Percentiles rank a stretch among this genome's conserved stretches.
Evolutionary conservation across 2,888 invertebrate species (phyloP).

Genomic region (Cancer borealis): DNA sequence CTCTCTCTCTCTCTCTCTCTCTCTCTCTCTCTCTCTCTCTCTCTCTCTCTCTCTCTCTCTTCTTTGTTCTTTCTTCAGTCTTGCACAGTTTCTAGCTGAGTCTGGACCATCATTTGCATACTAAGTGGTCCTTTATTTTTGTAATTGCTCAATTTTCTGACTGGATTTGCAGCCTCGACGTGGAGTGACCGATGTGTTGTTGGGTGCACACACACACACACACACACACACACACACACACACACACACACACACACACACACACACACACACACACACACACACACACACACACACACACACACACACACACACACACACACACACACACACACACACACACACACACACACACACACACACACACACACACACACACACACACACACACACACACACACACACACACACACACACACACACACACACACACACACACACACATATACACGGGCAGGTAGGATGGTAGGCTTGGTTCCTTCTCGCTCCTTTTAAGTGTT

Average conservation of each 20-base stretch:
- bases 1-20: constrained; percentile 45
- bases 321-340: too few relatives aligned
- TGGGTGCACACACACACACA: neutral
- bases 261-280: too few relatives aligned
- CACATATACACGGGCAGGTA: too few relatives aligned
- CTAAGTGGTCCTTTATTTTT: constrained; percentile 37
- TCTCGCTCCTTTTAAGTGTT: too few relatives aligned
- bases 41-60: constrained; percentile 44
- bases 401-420: too few relatives aligned
- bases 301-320: too few relatives aligned
- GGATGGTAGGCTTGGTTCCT: too few relatives aligned
- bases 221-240: neutral
- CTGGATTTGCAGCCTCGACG: neutral
- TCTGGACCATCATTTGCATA: neutral
- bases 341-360: neutral
- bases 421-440: too few relatives aligned
- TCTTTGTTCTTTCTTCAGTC: neutral
- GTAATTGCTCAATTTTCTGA: constrained; percentile 36
- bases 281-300: too few relatives aligned
- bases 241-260: too few relatives aligned
- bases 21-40: constrained; percentile 45
- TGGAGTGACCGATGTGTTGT: neutral
- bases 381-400: too few relatives aligned
- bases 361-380: neutral
- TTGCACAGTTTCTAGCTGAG: neutral